Conservation (phyloP, 2,888 invertebrate genomes). For the Schrankia costaestrigalis region DNA sequence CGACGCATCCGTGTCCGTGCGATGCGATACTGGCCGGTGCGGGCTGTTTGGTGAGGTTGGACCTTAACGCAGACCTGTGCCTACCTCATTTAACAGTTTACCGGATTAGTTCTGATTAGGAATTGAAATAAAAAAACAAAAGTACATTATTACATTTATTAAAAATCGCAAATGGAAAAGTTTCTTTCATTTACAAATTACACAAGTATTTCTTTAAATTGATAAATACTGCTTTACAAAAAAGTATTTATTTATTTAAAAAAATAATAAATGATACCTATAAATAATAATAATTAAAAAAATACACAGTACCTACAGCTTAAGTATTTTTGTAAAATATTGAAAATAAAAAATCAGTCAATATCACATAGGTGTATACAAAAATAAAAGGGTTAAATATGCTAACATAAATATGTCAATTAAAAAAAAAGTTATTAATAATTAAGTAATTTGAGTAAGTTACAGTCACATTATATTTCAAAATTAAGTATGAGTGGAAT, state of each 20-base stretch:
- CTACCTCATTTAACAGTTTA: too few relatives aligned
- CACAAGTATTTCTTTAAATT: conserved; percentile 13
- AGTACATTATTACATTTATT: conserved; percentile 32
- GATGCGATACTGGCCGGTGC: too few relatives aligned
- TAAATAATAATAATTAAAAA: conserved; percentile 20
- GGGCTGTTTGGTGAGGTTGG: too few relatives aligned
- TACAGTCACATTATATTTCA: not conserved
- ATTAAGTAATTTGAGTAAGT: not conserved
- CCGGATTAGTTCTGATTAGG: too few relatives aligned
- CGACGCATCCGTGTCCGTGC: too few relatives aligned
- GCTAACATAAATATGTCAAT: conserved; percentile 8
- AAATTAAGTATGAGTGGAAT: not conserved
- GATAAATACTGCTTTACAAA: conserved; percentile 6
- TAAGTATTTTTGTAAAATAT: conserved; percentile 16
- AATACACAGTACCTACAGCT: conserved; percentile 27
- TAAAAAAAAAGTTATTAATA: not conserved
- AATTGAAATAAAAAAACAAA: conserved; percentile 7
- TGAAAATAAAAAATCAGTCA: conserved; percentile 41
- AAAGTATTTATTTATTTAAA: conserved; percentile 12
- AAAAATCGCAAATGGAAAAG: conserved; percentile 41
- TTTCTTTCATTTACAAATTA: conserved; percentile 35
- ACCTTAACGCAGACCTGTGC: too few relatives aligned
- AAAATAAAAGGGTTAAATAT: conserved; percentile 25
- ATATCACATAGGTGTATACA: conserved; percentile 36
- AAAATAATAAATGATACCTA: conserved; percentile 12